A percentile compares a stretch with the other conserved stretches of the same genome.
Evolutionary conservation across 2,113 vertebrate species (phyloP).

Genomic region (Pituophis catenifer): DNA sequence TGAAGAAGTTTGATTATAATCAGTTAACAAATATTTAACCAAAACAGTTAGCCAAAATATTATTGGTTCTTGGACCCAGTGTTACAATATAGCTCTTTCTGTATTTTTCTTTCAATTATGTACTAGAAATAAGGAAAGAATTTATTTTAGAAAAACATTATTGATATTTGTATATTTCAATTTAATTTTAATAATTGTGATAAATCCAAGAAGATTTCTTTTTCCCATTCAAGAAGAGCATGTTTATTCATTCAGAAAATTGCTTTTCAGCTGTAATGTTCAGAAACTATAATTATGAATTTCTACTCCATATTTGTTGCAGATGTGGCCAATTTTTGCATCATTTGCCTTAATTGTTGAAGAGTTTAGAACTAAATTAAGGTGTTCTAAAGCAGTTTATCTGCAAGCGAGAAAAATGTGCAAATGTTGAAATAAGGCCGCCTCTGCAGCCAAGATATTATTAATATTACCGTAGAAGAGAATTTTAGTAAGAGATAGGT

Average conservation of each 20-base stretch:
- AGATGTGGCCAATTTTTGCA: neutral
- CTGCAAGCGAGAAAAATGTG: neutral
- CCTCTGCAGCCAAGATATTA: neutral
- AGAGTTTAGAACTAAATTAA: constrained; percentile 9
- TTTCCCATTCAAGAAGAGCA: neutral
- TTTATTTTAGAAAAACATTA: neutral
- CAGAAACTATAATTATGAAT: neutral
- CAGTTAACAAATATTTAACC: neutral
- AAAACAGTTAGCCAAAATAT: neutral
- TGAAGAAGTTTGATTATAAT: neutral
- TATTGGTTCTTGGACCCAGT: neutral
- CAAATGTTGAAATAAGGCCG: neutral
- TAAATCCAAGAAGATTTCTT: neutral
- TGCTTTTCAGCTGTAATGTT: neutral
- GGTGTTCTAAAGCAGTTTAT: neutral
- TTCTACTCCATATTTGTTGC: neutral
- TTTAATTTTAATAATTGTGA: neutral
- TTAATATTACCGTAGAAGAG: neutral
- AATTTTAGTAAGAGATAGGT: neutral
- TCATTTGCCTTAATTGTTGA: constrained; percentile 6
- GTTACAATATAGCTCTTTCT: neutral
- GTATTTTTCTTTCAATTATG: neutral
- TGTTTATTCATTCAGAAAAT: neutral
- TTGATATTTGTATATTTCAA: neutral
- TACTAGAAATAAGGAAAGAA: neutral